A percentile compares a stretch with the other conserved stretches of the same genome.
Conservation (phyloP, 2,888 invertebrate genomes). For the Diogma glabrata region DNA sequence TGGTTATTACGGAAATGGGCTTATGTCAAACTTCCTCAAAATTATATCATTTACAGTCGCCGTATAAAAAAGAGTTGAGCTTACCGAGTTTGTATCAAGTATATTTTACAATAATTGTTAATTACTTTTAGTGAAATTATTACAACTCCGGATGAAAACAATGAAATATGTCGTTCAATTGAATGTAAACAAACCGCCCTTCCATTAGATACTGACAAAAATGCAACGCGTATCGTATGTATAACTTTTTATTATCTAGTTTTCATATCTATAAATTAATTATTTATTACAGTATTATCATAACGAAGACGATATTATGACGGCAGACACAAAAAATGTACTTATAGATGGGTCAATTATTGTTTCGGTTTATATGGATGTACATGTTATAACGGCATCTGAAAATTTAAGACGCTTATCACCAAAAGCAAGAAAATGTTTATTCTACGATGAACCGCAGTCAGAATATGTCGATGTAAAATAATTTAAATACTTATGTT, state of each 20-base stretch:
- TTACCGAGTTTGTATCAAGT: too few species aligned
- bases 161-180: conserved; percentile 4
- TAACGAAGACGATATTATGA: background rate
- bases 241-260: too few species aligned
- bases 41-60: conserved; percentile 25
- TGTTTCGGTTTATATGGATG: too few species aligned
- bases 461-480: conserved; percentile 27
- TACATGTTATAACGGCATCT: background rate
- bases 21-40: conserved; percentile 28
- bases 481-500: too few species aligned
- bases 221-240: too few species aligned
- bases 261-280: too few species aligned
- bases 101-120: too few species aligned
- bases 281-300: too few species aligned
- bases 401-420: conserved; percentile 21
- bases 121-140: conserved; percentile 1
- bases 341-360: too few species aligned
- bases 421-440: conserved; percentile 29
- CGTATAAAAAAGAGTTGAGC: conserved; percentile 15
- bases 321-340: too few species aligned
- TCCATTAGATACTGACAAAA: too few species aligned
- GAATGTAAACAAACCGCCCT: background rate
- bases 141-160: background rate
- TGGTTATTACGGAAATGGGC: conserved; percentile 30
- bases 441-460: conserved; percentile 28